Conservation (phyloP, 2,888 invertebrate genomes). For the Leucophora obtusa region DNA sequence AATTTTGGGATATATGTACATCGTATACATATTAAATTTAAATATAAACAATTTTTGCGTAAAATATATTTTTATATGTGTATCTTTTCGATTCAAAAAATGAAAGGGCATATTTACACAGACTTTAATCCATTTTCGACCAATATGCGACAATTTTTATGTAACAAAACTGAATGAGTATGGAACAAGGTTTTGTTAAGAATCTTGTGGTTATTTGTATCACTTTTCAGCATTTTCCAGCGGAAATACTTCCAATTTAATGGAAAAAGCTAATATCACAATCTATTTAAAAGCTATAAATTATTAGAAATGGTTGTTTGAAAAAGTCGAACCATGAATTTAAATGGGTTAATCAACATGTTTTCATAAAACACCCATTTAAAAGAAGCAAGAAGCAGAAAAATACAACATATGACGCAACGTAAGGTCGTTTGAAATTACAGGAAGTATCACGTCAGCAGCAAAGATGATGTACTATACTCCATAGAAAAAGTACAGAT, state of each 20-base stretch:
- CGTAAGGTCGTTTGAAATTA: slow-evolving; percentile 61
- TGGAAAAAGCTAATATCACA: no score
- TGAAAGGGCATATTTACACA: slow-evolving; percentile 48
- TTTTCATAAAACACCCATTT: slow-evolving; percentile 9
- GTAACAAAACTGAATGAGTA: no score
- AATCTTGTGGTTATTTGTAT: no score
- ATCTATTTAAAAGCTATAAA: no score
- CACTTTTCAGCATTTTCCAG: no score
- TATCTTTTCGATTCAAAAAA: not conserved
- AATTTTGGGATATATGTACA: not conserved
- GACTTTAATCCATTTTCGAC: not conserved
- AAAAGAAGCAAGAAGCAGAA: slow-evolving; percentile 17
- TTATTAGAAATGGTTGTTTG: no score
- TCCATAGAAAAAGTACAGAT: slow-evolving; percentile 32
- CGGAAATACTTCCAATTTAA: no score
- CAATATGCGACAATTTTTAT: no score
- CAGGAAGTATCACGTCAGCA: slow-evolving; percentile 54
- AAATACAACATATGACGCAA: slow-evolving; percentile 36
- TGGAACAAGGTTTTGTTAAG: no score
- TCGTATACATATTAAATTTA: not conserved
- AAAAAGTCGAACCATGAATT: no score
- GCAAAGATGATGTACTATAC: slow-evolving; percentile 27
- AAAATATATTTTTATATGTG: not conserved
- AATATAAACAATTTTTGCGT: slow-evolving; percentile 22
- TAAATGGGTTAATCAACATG: not conserved